These are phyloP conservation scores for Acanthopleura granulata DNA, from an alignment of 2,888 invertebrate genomes.

Conservation along the genomic window DNA sequence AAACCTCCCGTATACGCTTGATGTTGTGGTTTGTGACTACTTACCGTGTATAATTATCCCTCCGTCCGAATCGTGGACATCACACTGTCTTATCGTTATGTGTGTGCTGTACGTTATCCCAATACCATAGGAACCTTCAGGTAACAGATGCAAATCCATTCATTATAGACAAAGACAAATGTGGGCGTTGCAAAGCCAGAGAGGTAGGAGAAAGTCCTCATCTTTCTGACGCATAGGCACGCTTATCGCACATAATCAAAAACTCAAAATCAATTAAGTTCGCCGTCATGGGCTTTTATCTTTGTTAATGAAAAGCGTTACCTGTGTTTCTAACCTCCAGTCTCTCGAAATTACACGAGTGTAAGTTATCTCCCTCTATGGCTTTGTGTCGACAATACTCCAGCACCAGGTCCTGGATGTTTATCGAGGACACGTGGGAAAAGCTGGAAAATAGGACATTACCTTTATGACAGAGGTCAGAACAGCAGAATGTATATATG, in stretches of 20 bases:
- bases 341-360: slow-evolving; percentile 31
- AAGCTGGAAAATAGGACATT: not conserved
- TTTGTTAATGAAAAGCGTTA: slow-evolving; percentile 19
- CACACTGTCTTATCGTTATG: slow-evolving; percentile 23
- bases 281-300: no score
- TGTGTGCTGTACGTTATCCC: not conserved
- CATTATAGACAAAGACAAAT: no score
- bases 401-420: slow-evolving; percentile 26
- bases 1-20: no score
- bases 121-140: slow-evolving; percentile 24
- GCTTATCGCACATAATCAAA: no score
- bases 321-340: slow-evolving; percentile 48
- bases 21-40: not conserved
- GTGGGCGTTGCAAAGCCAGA: no score
- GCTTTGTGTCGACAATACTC: slow-evolving; percentile 41
- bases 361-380: slow-evolving; percentile 23
- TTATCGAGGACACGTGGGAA: slow-evolving; percentile 2
- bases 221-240: no score
- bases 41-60: slow-evolving; percentile 23
- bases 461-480: no score
- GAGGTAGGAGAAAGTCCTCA: no score
- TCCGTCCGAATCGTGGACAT: slow-evolving; percentile 25
- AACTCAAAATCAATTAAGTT: no score
- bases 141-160: not conserved
- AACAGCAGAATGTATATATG: no score